A percentile compares a stretch with the other conserved stretches of the same genome.
These are phyloP conservation scores for Mercenaria mercenaria DNA, from an alignment of 1,140 invertebrate species.

Conservation along the genomic window DNA sequence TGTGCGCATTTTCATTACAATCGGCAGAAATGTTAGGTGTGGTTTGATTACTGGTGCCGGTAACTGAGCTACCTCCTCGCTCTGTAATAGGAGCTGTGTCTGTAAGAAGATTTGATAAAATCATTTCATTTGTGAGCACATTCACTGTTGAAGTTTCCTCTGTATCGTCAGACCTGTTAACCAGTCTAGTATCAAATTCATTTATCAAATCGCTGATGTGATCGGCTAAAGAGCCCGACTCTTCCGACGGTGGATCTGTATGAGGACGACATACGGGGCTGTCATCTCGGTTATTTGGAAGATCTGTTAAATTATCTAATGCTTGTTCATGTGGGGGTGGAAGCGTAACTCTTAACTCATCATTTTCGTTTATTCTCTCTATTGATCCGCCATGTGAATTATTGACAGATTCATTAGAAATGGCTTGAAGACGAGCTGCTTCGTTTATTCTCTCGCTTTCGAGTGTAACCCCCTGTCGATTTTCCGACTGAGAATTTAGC, in stretches of 20 bases:
- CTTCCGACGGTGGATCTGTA: neutral
- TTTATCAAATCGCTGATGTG: neutral
- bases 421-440: neutral
- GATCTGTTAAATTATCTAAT: neutral
- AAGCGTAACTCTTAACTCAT: neutral
- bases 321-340: neutral
- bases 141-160: neutral
- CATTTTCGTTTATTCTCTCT: neutral
- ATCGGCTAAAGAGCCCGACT: neutral
- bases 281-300: neutral
- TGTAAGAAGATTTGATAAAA: neutral
- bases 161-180: neutral
- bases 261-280: neutral
- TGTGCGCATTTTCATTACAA: neutral
- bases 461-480: neutral
- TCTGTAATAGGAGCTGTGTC: no score
- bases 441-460: slow-evolving; percentile 42
- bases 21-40: neutral
- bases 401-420: neutral
- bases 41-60: neutral
- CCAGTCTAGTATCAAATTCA: slow-evolving; percentile 1
- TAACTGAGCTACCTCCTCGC: neutral
- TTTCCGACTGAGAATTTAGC: slow-evolving; percentile 2
- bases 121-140: neutral
- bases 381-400: neutral